These are phyloP conservation scores for Aulostomus chinensis DNA, from an alignment of 2,797 vertebrate genomes.

Conservation along the genomic window DNA sequence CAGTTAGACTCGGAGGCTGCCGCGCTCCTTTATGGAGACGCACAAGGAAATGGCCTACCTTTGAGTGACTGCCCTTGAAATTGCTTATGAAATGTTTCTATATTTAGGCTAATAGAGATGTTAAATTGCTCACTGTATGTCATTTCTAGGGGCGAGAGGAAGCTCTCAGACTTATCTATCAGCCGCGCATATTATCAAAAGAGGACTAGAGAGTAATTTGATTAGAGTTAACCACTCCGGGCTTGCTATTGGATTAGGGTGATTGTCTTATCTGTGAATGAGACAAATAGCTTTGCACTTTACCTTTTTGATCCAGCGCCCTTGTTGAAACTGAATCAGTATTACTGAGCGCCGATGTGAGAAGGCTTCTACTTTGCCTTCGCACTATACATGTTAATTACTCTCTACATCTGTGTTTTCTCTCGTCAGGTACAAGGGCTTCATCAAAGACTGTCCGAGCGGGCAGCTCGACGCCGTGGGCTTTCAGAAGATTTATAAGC, in stretches of 20 bases:
- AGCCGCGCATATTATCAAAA: constrained; percentile 63
- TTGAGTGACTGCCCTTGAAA: constrained; percentile 73
- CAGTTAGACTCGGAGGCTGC: constrained; percentile 28
- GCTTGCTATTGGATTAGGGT: constrained; percentile 62
- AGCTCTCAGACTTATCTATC: constrained; percentile 62
- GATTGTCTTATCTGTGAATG: constrained; percentile 65
- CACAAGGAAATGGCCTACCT: constrained; percentile 43
- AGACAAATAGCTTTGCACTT: constrained; percentile 65
- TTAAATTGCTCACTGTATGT: constrained; percentile 60
- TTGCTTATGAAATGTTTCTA: constrained; percentile 70
- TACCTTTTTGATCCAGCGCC: constrained; percentile 46
- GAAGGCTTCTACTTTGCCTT: constrained; percentile 9
- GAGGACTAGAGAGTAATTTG: constrained; percentile 63
- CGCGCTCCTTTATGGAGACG: constrained; percentile 41
- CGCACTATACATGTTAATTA: not conserved
- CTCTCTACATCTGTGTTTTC: constrained; percentile 12
- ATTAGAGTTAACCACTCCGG: constrained; percentile 68
- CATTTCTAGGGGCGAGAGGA: constrained; percentile 61
- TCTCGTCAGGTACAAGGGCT: constrained; percentile 93
- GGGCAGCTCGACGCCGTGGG: constrained; percentile 95
- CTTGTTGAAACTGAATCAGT: constrained; percentile 30
- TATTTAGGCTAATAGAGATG: constrained; percentile 69
- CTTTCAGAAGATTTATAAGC: constrained; percentile 99
- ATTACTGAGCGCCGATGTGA: constrained; percentile 5
- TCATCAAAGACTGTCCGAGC: constrained; percentile 98